Conservation (phyloP, 2,888 invertebrate species). For the Automeris io region DNA sequence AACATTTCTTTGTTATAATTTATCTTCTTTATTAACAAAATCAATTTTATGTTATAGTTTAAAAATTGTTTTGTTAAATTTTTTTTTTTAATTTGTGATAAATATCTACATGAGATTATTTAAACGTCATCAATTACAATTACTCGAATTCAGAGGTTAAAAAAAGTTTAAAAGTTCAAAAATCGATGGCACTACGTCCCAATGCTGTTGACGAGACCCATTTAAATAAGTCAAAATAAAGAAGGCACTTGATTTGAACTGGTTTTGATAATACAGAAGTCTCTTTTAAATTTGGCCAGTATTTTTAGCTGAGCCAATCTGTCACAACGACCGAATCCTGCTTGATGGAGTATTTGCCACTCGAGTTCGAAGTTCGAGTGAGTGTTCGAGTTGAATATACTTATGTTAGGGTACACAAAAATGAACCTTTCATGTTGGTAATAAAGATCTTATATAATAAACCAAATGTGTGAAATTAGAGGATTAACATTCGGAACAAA, state of each 20-base stretch:
- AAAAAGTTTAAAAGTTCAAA: too few species aligned
- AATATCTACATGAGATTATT: too few species aligned
- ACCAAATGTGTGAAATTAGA: not conserved
- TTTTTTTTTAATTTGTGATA: too few species aligned
- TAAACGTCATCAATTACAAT: too few species aligned
- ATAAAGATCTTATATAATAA: not conserved
- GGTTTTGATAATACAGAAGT: not conserved
- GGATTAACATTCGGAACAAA: constrained; percentile 1
- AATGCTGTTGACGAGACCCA: not conserved
- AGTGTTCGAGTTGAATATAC: constrained; percentile 6
- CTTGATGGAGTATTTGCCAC: constrained; percentile 9
- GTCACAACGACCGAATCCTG: constrained; percentile 8
- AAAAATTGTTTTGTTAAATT: too few species aligned
- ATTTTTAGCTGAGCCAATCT: constrained; percentile 8
- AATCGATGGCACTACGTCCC: not conserved
- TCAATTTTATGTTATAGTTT: too few species aligned
- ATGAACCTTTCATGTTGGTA: constrained; percentile 1
- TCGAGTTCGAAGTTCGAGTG: too few species aligned
- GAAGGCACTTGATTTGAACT: not conserved
- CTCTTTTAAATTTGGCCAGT: not conserved
- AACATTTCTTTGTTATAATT: too few species aligned
- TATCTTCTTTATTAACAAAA: too few species aligned
- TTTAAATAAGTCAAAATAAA: not conserved
- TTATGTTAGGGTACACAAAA: constrained; percentile 1
- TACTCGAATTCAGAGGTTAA: too few species aligned